Percentiles rank a stretch among this genome's conserved stretches.
phyloP scores from a whole-genome alignment of 2,888 invertebrate genomes.

The Lysandra coridon region DNA sequence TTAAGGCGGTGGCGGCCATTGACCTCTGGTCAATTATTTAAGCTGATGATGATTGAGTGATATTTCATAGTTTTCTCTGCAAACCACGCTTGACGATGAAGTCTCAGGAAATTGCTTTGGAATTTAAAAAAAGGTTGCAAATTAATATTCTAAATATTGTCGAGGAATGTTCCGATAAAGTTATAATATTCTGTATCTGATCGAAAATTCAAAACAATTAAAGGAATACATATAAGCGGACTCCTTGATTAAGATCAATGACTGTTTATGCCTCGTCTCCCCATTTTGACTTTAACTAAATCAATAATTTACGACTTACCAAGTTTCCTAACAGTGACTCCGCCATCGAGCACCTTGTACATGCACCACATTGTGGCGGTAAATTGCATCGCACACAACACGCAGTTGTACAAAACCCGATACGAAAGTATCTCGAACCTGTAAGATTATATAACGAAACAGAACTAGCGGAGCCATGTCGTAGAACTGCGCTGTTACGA shows the following conservation, averaged over 20 bases:
- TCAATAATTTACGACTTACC: slow-evolving; percentile 42
- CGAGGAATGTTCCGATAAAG: no score
- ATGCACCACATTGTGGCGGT: slow-evolving; percentile 42
- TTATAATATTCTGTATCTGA: no score
- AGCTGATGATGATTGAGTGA: no score
- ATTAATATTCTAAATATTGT: no score
- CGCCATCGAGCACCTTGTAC: slow-evolving; percentile 40
- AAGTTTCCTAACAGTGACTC: slow-evolving; percentile 42
- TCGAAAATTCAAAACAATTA: no score
- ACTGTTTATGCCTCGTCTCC: background rate
- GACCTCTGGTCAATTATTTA: background rate
- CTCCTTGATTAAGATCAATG: background rate
- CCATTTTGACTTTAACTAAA: no score
- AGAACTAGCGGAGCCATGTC: no score
- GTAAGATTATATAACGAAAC: background rate
- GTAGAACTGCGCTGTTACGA: no score
- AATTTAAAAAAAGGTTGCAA: no score
- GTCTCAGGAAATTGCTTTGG: no score
- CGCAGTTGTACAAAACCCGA: background rate
- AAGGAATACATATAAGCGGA: no score
- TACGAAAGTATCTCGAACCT: slow-evolving; percentile 18
- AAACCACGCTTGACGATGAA: no score
- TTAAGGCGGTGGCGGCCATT: background rate
- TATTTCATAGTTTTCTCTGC: background rate
- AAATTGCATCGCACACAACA: slow-evolving; percentile 44